Conservation (phyloP, 1,140 invertebrate genomes). For the Planococcus citri region DNA sequence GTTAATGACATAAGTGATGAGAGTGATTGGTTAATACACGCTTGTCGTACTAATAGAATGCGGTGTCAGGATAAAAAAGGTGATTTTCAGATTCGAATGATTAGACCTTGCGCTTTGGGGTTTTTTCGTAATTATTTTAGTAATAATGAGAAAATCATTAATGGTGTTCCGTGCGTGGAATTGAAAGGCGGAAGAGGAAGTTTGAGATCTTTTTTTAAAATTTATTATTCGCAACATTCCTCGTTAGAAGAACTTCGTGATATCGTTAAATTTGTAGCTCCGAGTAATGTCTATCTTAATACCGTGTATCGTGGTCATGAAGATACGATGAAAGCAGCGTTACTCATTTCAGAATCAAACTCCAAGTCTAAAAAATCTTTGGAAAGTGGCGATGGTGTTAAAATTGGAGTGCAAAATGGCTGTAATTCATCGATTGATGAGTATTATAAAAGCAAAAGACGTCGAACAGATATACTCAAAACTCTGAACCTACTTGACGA, state of each 20-base stretch:
- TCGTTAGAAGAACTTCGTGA: slow-evolving; percentile 42
- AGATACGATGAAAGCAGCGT: not conserved
- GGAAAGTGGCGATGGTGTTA: too few relatives aligned
- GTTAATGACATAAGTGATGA: not conserved
- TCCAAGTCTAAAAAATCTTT: too few relatives aligned
- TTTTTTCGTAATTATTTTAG: slow-evolving; percentile 22
- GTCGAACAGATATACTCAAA: too few relatives aligned
- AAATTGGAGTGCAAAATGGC: too few relatives aligned
- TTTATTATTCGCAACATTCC: slow-evolving; percentile 51
- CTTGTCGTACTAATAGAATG: too few relatives aligned
- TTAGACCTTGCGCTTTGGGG: slow-evolving; percentile 39
- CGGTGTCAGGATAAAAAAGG: too few relatives aligned
- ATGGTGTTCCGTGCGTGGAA: slow-evolving; percentile 31
- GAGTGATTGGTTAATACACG: not conserved
- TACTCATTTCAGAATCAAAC: not conserved
- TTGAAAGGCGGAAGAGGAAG: too few relatives aligned
- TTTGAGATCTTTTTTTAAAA: slow-evolving; percentile 32
- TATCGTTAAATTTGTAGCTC: slow-evolving; percentile 42
- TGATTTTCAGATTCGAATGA: slow-evolving; percentile 40
- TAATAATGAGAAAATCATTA: slow-evolving; percentile 22
- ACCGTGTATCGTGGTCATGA: slow-evolving; percentile 32
- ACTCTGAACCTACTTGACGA: too few relatives aligned
- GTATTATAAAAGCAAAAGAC: too few relatives aligned
- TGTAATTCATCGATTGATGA: too few relatives aligned
- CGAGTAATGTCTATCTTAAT: slow-evolving; percentile 39